These are phyloP conservation scores for Platyura marginata DNA, from an alignment of 1,140 invertebrate genomes.

Conservation along the genomic window DNA sequence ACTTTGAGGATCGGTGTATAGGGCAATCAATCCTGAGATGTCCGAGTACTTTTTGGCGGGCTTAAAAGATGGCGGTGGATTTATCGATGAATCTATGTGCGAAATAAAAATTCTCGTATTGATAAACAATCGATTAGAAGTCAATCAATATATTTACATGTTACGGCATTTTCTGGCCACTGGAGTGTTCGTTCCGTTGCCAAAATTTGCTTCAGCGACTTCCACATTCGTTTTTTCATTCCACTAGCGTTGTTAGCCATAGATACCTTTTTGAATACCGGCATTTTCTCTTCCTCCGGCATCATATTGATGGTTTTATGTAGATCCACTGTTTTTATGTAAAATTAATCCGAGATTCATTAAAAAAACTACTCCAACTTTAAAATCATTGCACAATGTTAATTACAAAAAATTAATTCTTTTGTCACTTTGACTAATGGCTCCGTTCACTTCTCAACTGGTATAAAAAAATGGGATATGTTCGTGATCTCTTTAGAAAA, in stretches of 20 bases:
- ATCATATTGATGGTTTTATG: too few species aligned
- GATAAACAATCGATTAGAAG: too few species aligned
- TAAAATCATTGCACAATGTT: too few species aligned
- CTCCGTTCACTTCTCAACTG: too few species aligned
- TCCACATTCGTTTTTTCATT: conserved; percentile 57
- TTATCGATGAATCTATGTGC: conserved; percentile 56
- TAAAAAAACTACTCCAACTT: too few species aligned
- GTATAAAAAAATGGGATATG: too few species aligned
- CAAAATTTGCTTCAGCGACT: conserved; percentile 60
- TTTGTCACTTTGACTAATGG: too few species aligned
- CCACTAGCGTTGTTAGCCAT: conserved; percentile 10
- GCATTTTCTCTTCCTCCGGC: background rate
- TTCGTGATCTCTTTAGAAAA: too few species aligned
- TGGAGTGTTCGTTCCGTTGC: conserved; percentile 47
- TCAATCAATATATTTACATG: conserved; percentile 33
- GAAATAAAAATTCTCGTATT: background rate
- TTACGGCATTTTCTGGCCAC: conserved; percentile 44
- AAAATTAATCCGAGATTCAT: too few species aligned
- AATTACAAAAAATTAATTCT: too few species aligned
- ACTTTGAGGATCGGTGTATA: conserved; percentile 79
- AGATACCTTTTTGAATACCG: conserved; percentile 1
- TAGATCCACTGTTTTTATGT: too few species aligned
- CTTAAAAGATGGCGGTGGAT: conserved; percentile 76
- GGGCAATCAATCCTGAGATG: conserved; percentile 68
- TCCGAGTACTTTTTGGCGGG: conserved; percentile 89